These are phyloP conservation scores for Neolamprologus brichardi DNA, from an alignment of 2,113 vertebrate genomes.

Conservation along the genomic window DNA sequence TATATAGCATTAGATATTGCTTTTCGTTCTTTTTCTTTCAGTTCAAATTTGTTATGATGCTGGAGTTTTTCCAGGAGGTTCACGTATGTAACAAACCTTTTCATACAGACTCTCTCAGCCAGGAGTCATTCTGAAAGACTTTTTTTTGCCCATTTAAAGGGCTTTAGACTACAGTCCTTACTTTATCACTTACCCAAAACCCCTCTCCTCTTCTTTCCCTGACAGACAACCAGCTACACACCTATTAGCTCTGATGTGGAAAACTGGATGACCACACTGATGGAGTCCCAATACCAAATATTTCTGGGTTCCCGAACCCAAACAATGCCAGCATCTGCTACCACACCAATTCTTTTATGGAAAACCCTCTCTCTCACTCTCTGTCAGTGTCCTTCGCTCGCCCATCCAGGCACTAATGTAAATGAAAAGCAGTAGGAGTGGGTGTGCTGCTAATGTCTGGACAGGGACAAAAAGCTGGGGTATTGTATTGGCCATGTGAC, in stretches of 20 bases:
- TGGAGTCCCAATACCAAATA: conserved; percentile 25
- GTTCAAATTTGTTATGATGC: neutral
- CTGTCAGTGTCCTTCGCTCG: conserved; percentile 23
- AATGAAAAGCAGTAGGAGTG: conserved; percentile 47
- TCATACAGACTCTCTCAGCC: neutral
- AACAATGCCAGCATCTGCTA: conserved; percentile 53
- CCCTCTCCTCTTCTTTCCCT: neutral
- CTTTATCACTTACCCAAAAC: neutral
- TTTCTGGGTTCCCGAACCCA: conserved; percentile 49
- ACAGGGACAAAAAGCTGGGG: conserved; percentile 65
- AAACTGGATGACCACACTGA: conserved; percentile 6
- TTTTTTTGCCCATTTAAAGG: neutral
- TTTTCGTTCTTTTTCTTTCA: neutral
- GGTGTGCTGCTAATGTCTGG: conserved; percentile 52
- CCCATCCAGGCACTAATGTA: conserved; percentile 60
- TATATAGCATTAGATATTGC: neutral
- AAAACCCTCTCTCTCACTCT: neutral
- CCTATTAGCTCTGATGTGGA: conserved; percentile 22
- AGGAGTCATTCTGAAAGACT: neutral
- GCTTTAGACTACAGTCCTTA: neutral
- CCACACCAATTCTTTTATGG: conserved; percentile 33
- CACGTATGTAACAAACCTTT: neutral
- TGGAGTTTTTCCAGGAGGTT: neutral
- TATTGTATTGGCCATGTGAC: conserved; percentile 60
- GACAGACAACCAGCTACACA: neutral